Evolutionary conservation across 2,113 vertebrate genomes (phyloP).

Genomic region (Paradoxurus hermaphroditus): DNA sequence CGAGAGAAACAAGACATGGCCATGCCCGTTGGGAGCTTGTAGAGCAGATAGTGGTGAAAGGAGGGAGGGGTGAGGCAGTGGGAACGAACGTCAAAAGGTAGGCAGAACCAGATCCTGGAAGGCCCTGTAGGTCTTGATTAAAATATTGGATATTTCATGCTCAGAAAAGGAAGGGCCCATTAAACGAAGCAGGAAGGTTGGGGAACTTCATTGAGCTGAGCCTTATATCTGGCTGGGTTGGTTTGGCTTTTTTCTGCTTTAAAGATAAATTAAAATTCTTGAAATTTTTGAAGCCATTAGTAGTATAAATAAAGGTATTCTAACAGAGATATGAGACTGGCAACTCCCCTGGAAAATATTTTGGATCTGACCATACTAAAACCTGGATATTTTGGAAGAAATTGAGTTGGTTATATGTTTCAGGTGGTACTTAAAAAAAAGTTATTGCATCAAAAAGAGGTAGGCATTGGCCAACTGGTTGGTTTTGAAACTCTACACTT

Average conservation of each 20-base stretch:
- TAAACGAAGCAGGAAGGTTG: not conserved
- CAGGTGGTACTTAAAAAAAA: not conserved
- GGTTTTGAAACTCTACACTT: not conserved
- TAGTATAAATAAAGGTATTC: not conserved
- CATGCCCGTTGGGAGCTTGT: not conserved
- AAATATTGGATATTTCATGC: not conserved
- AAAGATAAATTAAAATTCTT: conserved; percentile 20
- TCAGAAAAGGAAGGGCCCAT: not conserved
- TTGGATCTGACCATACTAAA: not conserved
- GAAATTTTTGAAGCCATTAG: not conserved
- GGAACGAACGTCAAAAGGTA: not conserved
- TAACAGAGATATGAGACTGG: not conserved
- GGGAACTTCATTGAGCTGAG: not conserved
- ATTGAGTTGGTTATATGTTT: not conserved
- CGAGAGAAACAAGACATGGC: not conserved
- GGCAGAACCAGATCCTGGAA: not conserved
- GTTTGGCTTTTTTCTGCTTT: not conserved
- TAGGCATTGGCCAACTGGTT: not conserved
- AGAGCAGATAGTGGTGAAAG: not conserved
- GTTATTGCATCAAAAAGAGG: not conserved
- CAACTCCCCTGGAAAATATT: not conserved
- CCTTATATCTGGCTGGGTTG: not conserved
- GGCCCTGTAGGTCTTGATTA: not conserved
- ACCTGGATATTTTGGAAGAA: not conserved
- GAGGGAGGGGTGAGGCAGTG: not conserved